phyloP scores from a whole-genome alignment of 35 echinoderm and acorn worm genomes.

The Heliocidaris tuberculata region DNA sequence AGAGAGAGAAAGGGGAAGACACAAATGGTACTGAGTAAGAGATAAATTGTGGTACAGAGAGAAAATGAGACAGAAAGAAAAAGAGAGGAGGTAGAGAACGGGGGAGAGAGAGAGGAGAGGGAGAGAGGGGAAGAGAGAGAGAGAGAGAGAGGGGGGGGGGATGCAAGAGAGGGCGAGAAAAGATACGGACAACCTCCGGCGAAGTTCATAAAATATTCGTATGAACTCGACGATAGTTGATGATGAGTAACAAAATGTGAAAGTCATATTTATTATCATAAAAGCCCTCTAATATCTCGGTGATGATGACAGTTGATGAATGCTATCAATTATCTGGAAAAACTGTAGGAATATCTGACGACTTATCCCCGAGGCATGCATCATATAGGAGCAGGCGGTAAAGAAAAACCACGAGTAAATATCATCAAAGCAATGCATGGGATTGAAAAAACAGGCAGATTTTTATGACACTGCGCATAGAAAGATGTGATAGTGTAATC shows the following conservation, averaged over 20 bases:
- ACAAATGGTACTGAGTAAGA: too few relatives aligned
- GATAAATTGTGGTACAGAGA: neutral
- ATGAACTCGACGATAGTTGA: neutral
- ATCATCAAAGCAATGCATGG: neutral
- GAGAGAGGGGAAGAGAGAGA: neutral
- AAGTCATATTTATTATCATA: conserved; percentile 14
- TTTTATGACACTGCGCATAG: neutral
- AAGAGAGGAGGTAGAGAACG: too few relatives aligned
- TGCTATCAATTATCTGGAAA: neutral
- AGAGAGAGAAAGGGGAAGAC: conserved; percentile 7
- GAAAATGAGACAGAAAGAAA: neutral
- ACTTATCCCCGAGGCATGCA: neutral
- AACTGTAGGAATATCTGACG: neutral
- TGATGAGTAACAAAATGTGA: conserved; percentile 1
- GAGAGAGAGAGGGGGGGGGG: too few relatives aligned
- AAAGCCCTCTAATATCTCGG: neutral
- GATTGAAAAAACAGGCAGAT: neutral
- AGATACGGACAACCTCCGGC: neutral
- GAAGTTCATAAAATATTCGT: neutral
- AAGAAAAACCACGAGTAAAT: neutral
- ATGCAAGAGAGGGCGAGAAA: neutral
- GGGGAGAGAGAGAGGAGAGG: too few relatives aligned
- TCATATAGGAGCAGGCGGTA: neutral
- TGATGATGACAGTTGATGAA: neutral
- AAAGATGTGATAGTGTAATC: neutral